Evolutionary conservation across 2,888 invertebrate genomes (phyloP).

Genomic region (Hipparchia sbordonii): DNA sequence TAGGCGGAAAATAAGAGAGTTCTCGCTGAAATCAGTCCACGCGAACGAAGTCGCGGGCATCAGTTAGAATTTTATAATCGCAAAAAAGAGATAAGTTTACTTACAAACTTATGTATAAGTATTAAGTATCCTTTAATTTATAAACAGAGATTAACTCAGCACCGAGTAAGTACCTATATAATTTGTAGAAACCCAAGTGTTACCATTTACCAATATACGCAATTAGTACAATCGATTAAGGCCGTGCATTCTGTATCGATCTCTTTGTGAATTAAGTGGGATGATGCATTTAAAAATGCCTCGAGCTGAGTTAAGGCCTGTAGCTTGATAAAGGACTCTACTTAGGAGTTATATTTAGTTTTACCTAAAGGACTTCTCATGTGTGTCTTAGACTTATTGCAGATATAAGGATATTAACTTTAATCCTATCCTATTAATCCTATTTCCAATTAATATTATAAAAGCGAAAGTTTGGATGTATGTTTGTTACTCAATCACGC

Average conservation of each 20-base stretch:
- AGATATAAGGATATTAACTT: no score
- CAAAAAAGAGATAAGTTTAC: not conserved
- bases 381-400: no score
- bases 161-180: constrained; percentile 54
- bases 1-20: no score
- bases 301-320: constrained; percentile 4
- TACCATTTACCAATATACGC: constrained; percentile 63
- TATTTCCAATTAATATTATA: no score
- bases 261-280: constrained; percentile 33
- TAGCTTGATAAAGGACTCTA: constrained; percentile 8
- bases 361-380: no score
- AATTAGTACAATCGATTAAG: constrained; percentile 73
- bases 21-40: no score
- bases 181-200: constrained; percentile 66
- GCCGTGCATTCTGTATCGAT: constrained; percentile 53
- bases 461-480: no score
- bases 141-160: constrained; percentile 46
- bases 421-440: no score
- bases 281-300: constrained; percentile 30
- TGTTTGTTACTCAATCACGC: no score
- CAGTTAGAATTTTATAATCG: not conserved
- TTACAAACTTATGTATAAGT: not conserved
- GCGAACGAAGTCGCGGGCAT: no score
- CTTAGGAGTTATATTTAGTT: not conserved
- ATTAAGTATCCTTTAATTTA: not conserved